These are phyloP conservation scores for Ellobius talpinus DNA, from an alignment of 2,113 vertebrate genomes.

Conservation along the genomic window DNA sequence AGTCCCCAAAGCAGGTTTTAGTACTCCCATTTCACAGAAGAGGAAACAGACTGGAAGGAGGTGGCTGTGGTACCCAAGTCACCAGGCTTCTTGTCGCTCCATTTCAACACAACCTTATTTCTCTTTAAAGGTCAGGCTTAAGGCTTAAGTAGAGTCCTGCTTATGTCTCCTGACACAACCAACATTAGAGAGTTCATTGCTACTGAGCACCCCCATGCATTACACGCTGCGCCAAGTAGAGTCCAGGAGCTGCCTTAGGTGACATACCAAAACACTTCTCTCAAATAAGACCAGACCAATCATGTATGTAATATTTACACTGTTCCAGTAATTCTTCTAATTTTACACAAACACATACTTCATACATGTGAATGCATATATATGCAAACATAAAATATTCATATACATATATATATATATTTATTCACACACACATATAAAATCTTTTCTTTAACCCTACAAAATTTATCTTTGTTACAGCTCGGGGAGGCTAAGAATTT, in stretches of 20 bases:
- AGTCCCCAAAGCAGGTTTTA: neutral
- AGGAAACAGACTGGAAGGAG: neutral
- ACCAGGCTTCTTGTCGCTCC: neutral
- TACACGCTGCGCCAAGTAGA: neutral
- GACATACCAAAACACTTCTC: neutral
- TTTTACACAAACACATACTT: neutral
- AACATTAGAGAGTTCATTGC: neutral
- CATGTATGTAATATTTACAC: neutral
- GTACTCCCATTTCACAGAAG: neutral
- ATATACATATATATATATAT: neutral
- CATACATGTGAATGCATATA: neutral
- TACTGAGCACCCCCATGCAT: accelerated
- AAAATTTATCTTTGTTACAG: neutral
- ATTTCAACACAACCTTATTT: neutral
- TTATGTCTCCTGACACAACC: neutral
- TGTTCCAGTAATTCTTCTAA: neutral
- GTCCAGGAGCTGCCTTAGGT: neutral
- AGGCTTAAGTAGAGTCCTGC: neutral
- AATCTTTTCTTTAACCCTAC: neutral
- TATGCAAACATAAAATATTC: neutral
- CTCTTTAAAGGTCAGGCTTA: neutral
- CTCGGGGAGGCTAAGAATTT: neutral
- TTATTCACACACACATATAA: neutral
- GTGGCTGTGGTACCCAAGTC: neutral
- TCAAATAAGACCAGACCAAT: neutral